These are phyloP conservation scores for Chironomus striatipennis DNA, from an alignment of 1,140 invertebrate genomes.

Conservation along the genomic window DNA sequence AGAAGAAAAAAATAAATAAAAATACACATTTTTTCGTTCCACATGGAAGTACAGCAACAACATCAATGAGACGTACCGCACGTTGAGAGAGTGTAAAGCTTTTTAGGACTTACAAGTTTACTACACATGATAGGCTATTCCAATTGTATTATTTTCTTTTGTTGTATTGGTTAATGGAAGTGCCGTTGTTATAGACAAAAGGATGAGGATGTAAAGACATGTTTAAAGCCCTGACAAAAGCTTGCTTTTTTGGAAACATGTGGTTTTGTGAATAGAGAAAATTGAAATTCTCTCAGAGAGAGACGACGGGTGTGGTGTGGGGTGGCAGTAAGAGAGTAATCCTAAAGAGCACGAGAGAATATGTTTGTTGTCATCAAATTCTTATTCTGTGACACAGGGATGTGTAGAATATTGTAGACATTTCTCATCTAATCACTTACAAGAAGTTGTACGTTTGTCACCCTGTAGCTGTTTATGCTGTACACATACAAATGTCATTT, in stretches of 20 bases:
- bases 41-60: background rate
- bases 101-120: constrained; percentile 1
- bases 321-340: background rate
- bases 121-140: background rate
- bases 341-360: background rate
- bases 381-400: too few relatives aligned
- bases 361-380: background rate
- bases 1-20: constrained; percentile 15
- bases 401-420: too few relatives aligned
- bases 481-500: too few relatives aligned
- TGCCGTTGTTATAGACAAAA: background rate
- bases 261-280: constrained; percentile 7
- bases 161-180: background rate
- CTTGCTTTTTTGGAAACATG: constrained; percentile 13
- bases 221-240: background rate
- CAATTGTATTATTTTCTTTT: background rate
- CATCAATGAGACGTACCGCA: background rate
- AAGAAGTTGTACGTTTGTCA: too few relatives aligned
- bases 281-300: background rate
- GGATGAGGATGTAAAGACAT: background rate
- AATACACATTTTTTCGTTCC: background rate
- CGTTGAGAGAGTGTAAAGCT: background rate
- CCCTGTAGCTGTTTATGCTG: too few relatives aligned
- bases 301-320: too few relatives aligned
- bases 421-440: too few relatives aligned